These are phyloP conservation scores for Grallaria varia DNA, from an alignment of 2,113 vertebrate genomes.

Conservation along the genomic window DNA sequence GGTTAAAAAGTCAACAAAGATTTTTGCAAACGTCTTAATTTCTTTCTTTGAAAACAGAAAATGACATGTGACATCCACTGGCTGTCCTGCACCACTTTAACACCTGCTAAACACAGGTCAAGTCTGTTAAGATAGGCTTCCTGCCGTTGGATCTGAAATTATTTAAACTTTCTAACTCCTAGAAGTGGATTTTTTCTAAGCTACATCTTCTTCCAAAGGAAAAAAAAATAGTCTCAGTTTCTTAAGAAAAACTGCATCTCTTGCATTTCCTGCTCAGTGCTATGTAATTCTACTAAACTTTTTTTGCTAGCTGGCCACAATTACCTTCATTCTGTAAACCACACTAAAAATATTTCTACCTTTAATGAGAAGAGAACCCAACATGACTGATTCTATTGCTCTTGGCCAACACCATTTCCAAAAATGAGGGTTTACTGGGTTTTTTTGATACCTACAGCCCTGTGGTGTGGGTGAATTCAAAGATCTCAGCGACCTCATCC, in stretches of 20 bases:
- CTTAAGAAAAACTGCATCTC: not conserved
- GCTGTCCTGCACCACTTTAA: not conserved
- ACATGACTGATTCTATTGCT: not conserved
- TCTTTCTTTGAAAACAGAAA: not conserved
- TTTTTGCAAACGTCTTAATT: not conserved
- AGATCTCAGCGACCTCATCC: not conserved
- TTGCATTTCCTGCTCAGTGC: not conserved
- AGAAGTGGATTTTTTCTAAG: not conserved
- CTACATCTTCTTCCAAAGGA: not conserved
- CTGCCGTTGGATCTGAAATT: not conserved
- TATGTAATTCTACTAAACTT: not conserved
- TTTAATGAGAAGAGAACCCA: not conserved
- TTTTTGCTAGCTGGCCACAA: not conserved
- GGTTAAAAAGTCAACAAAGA: not conserved
- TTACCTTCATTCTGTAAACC: not conserved
- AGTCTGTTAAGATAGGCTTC: not conserved
- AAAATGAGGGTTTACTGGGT: accelerated
- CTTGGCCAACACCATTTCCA: not conserved
- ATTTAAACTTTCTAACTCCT: not conserved
- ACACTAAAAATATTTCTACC: not conserved
- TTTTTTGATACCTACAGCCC: not conserved
- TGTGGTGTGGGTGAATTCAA: not conserved
- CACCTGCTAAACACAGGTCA: not conserved
- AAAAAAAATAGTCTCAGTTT: not conserved
- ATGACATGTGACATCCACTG: not conserved